A percentile compares a stretch with the other conserved stretches of the same genome.
Evolutionary conservation across 2,797 vertebrate species (phyloP).

Genomic region (Pseudochirops corinnae): DNA sequence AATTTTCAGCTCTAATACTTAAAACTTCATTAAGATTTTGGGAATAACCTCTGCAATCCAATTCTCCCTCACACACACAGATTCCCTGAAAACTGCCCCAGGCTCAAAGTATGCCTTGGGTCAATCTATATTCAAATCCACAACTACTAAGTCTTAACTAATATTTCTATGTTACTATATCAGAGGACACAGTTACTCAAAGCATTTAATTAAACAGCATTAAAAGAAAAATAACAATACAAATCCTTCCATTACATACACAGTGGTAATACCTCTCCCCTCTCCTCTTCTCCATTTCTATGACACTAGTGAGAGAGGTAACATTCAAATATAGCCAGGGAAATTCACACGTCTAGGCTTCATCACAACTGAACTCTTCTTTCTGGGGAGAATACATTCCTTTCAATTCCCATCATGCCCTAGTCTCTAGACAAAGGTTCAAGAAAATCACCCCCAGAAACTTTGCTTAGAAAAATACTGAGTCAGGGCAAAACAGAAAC

Average conservation of each 20-base stretch:
- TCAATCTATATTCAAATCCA: not conserved
- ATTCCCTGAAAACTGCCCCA: not conserved
- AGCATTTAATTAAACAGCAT: not conserved
- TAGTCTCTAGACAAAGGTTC: not conserved
- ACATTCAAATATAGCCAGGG: not conserved
- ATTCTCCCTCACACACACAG: not conserved
- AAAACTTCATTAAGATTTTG: not conserved
- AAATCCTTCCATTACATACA: not conserved
- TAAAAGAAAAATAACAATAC: not conserved
- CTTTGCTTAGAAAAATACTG: not conserved
- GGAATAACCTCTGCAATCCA: not conserved
- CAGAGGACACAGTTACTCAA: not conserved
- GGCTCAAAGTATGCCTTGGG: not conserved
- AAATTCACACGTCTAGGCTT: not conserved
- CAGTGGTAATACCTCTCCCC: not conserved
- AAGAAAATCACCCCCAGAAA: not conserved
- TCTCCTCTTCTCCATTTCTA: not conserved
- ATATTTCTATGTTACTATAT: not conserved
- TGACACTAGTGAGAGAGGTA: not conserved
- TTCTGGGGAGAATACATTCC: not conserved
- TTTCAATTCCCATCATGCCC: not conserved
- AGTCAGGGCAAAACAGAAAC: not conserved
- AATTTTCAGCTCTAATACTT: not conserved
- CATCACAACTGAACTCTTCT: not conserved
- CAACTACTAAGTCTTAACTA: not conserved